Conservation (phyloP, 1,140 invertebrate genomes). For the Eciton burchellii region DNA sequence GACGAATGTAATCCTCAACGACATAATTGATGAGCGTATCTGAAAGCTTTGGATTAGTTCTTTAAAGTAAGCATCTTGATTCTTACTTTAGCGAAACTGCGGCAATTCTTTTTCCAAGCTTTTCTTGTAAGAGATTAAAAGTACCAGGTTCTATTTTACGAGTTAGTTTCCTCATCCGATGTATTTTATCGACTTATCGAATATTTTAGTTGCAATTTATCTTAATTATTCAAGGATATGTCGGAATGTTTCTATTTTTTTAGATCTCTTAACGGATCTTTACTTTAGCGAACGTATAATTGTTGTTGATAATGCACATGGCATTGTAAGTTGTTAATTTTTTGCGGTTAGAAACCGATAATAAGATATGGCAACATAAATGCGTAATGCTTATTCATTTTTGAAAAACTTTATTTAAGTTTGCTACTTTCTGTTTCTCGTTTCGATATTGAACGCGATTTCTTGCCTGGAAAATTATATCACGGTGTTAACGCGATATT, state of each 20-base stretch:
- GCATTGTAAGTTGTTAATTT: not conserved
- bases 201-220: conserved; percentile 18
- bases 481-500: not conserved
- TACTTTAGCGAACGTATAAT: no score
- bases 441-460: conserved; percentile 14
- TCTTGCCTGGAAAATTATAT: not conserved
- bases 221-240: conserved; percentile 61
- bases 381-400: not conserved
- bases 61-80: not conserved
- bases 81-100: not conserved
- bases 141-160: not conserved
- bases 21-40: no score
- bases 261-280: conserved; percentile 11
- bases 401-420: conserved; percentile 15
- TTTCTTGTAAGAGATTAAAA: not conserved
- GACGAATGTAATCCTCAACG: not conserved
- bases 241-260: conserved; percentile 56
- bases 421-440: not conserved
- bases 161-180: not conserved
- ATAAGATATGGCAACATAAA: no score
- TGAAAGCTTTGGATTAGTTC: not conserved
- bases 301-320: conserved; percentile 8
- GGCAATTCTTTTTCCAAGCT: conserved; percentile 1
- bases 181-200: no score
- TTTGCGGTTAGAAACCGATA: no score